phyloP scores from a whole-genome alignment of 2,888 invertebrate genomes.

The Allygus modestus region DNA sequence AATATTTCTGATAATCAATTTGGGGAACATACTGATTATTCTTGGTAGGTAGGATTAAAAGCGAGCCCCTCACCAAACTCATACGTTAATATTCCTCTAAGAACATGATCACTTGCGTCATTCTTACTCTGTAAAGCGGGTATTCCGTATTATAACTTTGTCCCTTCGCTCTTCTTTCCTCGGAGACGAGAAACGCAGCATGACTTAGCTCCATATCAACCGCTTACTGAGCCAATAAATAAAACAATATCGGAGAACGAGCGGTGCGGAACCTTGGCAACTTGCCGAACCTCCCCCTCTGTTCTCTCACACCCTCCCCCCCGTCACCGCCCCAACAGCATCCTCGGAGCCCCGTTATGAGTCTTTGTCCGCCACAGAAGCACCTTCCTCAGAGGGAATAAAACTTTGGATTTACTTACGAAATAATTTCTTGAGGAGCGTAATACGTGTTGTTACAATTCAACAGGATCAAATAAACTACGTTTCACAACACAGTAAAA shows the following conservation, averaged over 20 bases:
- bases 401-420: not conserved
- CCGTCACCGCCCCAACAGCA: not conserved
- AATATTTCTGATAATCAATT: too few species aligned
- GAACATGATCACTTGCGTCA: too few species aligned
- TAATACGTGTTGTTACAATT: too few species aligned
- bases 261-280: not conserved
- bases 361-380: conserved; percentile 20
- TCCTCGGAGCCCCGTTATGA: not conserved
- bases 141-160: too few species aligned
- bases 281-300: not conserved
- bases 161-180: not conserved
- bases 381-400: not conserved
- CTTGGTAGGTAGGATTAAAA: too few species aligned
- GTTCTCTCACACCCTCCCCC: not conserved
- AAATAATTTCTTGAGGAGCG: too few species aligned
- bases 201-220: not conserved
- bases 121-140: too few species aligned
- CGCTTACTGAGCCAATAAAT: conserved; percentile 37
- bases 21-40: too few species aligned
- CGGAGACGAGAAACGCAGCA: not conserved
- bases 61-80: too few species aligned
- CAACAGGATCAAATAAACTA: too few species aligned
- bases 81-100: too few species aligned
- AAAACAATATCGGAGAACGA: conserved; percentile 16
- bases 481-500: too few species aligned